Evolutionary conservation across 2,113 vertebrate species (phyloP).

Genomic region (Laticauda laticaudata): DNA sequence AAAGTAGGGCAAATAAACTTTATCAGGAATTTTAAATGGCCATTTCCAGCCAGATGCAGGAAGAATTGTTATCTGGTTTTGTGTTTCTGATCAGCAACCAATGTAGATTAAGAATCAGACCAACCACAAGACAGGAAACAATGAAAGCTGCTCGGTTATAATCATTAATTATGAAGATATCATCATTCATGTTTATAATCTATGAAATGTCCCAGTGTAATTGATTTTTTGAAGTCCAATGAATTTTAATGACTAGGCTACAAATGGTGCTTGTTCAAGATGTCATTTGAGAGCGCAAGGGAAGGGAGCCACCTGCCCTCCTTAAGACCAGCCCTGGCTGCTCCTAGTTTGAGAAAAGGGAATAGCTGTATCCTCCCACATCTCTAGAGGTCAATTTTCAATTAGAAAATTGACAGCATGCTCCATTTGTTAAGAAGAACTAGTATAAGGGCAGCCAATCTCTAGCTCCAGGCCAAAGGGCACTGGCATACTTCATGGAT

Average conservation of each 20-base stretch:
- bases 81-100: neutral
- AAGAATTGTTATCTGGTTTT: slow-evolving; percentile 34
- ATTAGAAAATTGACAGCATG: neutral
- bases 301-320: neutral
- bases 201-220: slow-evolving; percentile 35
- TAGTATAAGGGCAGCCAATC: neutral
- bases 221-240: slow-evolving; percentile 47
- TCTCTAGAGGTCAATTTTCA: accelerated
- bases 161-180: slow-evolving; percentile 57
- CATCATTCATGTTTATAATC: slow-evolving; percentile 50
- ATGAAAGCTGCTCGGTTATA: slow-evolving; percentile 47
- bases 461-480: neutral
- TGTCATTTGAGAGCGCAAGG: neutral
- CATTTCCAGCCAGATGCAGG: slow-evolving; percentile 21
- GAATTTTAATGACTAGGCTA: slow-evolving; percentile 41
- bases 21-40: neutral
- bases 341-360: neutral
- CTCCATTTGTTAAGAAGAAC: neutral
- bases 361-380: accelerated
- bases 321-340: neutral
- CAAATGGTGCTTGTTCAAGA: neutral
- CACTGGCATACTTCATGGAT: neutral
- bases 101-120: slow-evolving; percentile 44
- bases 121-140: slow-evolving; percentile 43
- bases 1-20: neutral